Percentiles rank a stretch among this genome's conserved stretches.
Conservation (phyloP, 2,113 vertebrate genomes). For the Mormyrus iriodes region DNA sequence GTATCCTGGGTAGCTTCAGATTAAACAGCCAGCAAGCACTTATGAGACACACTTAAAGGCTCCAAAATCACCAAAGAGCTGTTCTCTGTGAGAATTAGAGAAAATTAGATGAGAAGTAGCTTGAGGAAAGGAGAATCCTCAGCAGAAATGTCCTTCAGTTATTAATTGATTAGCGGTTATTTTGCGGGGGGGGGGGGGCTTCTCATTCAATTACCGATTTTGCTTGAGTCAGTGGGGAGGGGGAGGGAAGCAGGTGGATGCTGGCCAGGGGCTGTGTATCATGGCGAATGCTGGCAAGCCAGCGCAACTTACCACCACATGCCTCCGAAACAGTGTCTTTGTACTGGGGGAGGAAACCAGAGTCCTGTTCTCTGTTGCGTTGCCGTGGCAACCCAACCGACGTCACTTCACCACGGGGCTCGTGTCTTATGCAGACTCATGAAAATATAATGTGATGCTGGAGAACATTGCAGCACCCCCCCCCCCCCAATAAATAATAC, state of each 20-base stretch:
- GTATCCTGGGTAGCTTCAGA: neutral
- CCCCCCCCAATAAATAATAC: neutral
- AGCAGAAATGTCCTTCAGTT: neutral
- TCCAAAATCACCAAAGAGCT: neutral
- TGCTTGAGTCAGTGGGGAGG: neutral
- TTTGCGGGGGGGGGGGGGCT: neutral
- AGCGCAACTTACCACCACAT: neutral
- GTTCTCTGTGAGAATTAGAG: neutral
- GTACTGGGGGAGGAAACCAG: neutral
- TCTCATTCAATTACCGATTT: neutral
- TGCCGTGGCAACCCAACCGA: slow-evolving; percentile 14
- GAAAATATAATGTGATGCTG: slow-evolving; percentile 7
- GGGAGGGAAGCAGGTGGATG: neutral
- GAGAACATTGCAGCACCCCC: neutral
- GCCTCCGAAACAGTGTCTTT: neutral
- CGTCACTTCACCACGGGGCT: neutral
- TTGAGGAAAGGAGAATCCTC: neutral
- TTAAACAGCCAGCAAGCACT: neutral
- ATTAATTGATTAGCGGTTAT: neutral
- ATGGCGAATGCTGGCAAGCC: neutral
- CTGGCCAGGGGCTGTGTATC: neutral
- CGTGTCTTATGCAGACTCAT: slow-evolving; percentile 4
- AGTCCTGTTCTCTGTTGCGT: neutral
- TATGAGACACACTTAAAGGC: neutral
- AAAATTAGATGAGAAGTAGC: neutral